Base-by-base conservation (phyloP, 2,797 vertebrate genomes). In the Melanotaenia pygmaea region DNA sequence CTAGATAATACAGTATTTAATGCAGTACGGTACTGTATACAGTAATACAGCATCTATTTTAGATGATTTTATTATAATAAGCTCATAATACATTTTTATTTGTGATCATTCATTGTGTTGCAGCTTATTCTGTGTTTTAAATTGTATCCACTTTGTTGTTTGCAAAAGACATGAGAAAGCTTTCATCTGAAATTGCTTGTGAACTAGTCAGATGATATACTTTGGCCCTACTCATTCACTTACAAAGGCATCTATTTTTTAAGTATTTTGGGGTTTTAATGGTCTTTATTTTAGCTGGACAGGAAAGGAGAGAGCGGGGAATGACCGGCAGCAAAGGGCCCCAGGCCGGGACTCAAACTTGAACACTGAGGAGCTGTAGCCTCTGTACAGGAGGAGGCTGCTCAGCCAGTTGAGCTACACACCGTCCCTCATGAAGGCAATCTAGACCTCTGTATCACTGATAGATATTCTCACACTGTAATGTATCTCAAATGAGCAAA, bases 381-480 rank as follows among this genome's bases (percentile, higher is more conserved):
- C 28, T 30, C 28, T 30, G 28, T 30, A 30, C 28, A 30, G 28
- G 28, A 30, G 28, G 28, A 30, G 28, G 28, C 28, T 0, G 28
- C 28, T 30, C 28, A 30, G 4, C 28, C 28, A 30, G 28, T 30
- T 30, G 28, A 30, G 28, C 28, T 30, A 30, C 28, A 30, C 28
- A 30, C 28, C 28, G 4, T 30, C 28, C 28, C 28, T 30, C 28
- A 30, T 35, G 56, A 40, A 59, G 58, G 26, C 58, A 81, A 72
- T 86, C 72, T 56, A 63, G 40, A 66, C 72, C 67, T 68, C 74
- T 38, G 66, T 68, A 65, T 61, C 11, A 62, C 63, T 77, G 77
- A 90, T 30, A 35, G 28, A 86, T 86, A 76, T 64, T 65, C 60
- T 64, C 43, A 74, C 43, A 71, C 54, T 66, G 16, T 61, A 71